These are phyloP conservation scores for Neofelis nebulosa DNA, from an alignment of 2,113 vertebrate species.

Conservation along the genomic window DNA sequence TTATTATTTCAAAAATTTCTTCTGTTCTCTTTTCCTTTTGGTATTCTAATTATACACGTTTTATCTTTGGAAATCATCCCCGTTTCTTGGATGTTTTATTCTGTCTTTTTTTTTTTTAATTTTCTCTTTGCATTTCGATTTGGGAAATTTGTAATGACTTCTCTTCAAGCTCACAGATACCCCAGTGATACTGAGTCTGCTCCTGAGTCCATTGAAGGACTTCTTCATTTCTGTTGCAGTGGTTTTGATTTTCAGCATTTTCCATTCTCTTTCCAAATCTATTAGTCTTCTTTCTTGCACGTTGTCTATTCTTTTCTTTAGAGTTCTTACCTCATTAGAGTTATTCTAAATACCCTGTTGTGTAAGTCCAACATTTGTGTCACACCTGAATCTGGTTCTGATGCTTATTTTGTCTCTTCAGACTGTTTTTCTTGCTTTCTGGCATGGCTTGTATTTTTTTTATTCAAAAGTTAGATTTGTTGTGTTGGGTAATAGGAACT, in stretches of 20 bases:
- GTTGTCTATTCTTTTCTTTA: not conserved
- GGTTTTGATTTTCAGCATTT: conserved; percentile 36
- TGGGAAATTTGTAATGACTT: not conserved
- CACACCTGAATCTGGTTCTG: not conserved
- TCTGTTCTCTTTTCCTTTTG: conserved; percentile 14
- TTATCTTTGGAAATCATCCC: not conserved
- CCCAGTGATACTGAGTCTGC: not conserved
- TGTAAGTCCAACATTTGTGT: not conserved
- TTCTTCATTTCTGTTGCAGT: not conserved
- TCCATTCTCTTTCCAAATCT: not conserved
- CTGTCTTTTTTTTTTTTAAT: not conserved
- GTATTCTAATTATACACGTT: not conserved
- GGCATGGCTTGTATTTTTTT: not conserved
- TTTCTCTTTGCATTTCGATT: not conserved
- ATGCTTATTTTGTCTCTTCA: conserved; percentile 9
- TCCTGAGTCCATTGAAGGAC: not conserved
- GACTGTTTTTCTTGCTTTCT: not conserved
- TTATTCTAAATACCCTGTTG: not conserved
- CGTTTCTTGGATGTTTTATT: not conserved
- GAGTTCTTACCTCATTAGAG: not conserved
- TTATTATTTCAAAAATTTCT: conserved; percentile 13
- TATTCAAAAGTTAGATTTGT: not conserved
- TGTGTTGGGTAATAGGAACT: not conserved
- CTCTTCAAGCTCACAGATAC: not conserved
- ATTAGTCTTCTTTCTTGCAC: not conserved